These are phyloP conservation scores for Serrognathus titanus DNA, from an alignment of 2,888 invertebrate genomes.

Conservation along the genomic window DNA sequence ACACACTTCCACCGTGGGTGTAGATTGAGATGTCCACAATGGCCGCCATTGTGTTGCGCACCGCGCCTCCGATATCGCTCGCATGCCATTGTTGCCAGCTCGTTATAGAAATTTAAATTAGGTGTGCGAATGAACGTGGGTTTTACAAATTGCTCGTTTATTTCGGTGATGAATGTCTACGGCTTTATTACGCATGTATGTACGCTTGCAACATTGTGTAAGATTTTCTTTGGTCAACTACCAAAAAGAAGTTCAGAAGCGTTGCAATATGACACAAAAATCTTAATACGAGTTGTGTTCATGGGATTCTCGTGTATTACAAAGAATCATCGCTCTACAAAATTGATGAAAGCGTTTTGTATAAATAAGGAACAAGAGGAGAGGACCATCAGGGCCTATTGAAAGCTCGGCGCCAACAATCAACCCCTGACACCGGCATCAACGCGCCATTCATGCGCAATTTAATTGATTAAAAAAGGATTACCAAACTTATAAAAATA, in stretches of 20 bases:
- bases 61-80: slow-evolving; percentile 27
- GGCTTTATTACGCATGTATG: slow-evolving; percentile 5
- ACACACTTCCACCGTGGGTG: slow-evolving; percentile 39
- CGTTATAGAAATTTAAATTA: slow-evolving; percentile 31
- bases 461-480: slow-evolving; percentile 46
- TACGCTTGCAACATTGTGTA: too few relatives aligned
- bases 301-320: too few relatives aligned
- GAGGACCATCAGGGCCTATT: slow-evolving; percentile 23
- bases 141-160: slow-evolving; percentile 20
- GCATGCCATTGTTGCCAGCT: slow-evolving; percentile 23
- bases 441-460: slow-evolving; percentile 34
- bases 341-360: background rate
- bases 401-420: slow-evolving; percentile 34
- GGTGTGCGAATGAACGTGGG: slow-evolving; percentile 16
- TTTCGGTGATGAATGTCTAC: slow-evolving; percentile 15
- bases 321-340: too few relatives aligned
- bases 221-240: too few relatives aligned
- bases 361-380: slow-evolving; percentile 11
- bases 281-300: too few relatives aligned
- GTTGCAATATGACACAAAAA: too few relatives aligned
- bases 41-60: slow-evolving; percentile 22
- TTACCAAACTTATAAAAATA: slow-evolving; percentile 43
- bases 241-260: too few relatives aligned
- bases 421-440: slow-evolving; percentile 34
- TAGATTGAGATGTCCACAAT: slow-evolving; percentile 34